Evolutionary conservation across 2,888 invertebrate genomes (phyloP), one percentile per base, ranked within the genome.

Genomic region (Heliconius charithonia): DNA sequence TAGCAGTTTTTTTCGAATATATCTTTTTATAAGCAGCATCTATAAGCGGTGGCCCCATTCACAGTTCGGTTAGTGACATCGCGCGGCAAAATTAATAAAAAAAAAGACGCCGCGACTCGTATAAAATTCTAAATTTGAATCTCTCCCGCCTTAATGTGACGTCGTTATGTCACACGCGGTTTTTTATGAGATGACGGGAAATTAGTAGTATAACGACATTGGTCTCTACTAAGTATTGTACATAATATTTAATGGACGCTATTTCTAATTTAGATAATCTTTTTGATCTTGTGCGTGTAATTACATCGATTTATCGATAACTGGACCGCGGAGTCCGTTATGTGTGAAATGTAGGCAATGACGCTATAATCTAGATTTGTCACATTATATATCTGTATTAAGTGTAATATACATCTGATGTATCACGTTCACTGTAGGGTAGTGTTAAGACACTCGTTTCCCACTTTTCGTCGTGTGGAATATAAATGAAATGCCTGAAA

Each of bases 51-150:
- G 87, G 81, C 89, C 89, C 88, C 91, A 92, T 92, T 93, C 91
- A 93, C 87, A 88, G 84, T 72, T 72, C 67, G 65, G 69, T 89
- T 91, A 90, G 91, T 91, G 92, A 91, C 93, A 92, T 90, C 90
- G 83, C 77, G 81, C 78, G 87, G 86, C 86, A 83, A 89, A 92
- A 90, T 88, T 84, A 88, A 91, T 67, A 67, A n/a, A 92, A 90
- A 89, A 88, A 85, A 85, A 84, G 85, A 77, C 74, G 63, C 84
- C 79, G 84, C 83, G 90, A 88, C 91, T 91, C 89, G 90, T 93
- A 93, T 93, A 93, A 93, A 93, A 90, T 92, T 94, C 94, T 93
- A 94, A 89, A 89, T 92, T 92, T 91, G 89, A 91, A 92, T 88
- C 89, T 87, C 88, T 86, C 88, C 89, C 89, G 90, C 86, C 82